phyloP scores from a whole-genome alignment of 2,113 vertebrate genomes.

The Channa maculata region DNA sequence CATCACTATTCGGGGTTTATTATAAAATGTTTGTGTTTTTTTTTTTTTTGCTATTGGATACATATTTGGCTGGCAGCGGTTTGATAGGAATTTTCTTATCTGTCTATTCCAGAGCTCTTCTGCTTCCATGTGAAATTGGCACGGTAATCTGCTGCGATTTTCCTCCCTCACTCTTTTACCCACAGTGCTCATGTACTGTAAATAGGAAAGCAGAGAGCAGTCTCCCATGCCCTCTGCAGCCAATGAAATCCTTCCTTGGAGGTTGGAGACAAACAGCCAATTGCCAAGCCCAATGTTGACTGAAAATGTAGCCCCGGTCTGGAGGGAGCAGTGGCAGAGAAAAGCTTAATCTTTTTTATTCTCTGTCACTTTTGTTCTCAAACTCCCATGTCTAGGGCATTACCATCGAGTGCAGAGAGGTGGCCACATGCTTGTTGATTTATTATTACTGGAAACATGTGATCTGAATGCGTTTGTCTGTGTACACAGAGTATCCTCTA shows the following conservation, averaged over 20 bases:
- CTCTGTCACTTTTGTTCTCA: conserved; percentile 14
- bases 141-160: conserved; percentile 84
- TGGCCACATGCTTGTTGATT: conserved; percentile 46
- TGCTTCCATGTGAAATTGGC: conserved; percentile 83
- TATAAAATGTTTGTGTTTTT: conserved; percentile 79
- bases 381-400: conserved; percentile 21
- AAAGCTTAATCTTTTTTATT: conserved; percentile 48
- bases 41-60: conserved; percentile 78
- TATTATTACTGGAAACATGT: conserved; percentile 14
- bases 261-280: conserved; percentile 67
- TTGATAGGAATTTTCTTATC: conserved; percentile 86
- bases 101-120: conserved; percentile 84
- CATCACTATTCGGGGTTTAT: conserved; percentile 79
- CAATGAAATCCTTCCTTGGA: conserved; percentile 71
- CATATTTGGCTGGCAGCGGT: conserved; percentile 83
- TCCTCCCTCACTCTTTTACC: conserved; percentile 77
- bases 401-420: conserved; percentile 30
- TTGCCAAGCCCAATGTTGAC: conserved; percentile 62
- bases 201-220: conserved; percentile 75
- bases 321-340: conserved; percentile 27
- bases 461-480: not conserved
- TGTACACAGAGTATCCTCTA: conserved; percentile 3
- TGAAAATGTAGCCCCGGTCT: conserved; percentile 49
- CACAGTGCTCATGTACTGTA: conserved; percentile 77
- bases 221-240: conserved; percentile 64